Base-by-base conservation (phyloP, 2,113 vertebrate genomes). In the Lophura nycthemera region DNA sequence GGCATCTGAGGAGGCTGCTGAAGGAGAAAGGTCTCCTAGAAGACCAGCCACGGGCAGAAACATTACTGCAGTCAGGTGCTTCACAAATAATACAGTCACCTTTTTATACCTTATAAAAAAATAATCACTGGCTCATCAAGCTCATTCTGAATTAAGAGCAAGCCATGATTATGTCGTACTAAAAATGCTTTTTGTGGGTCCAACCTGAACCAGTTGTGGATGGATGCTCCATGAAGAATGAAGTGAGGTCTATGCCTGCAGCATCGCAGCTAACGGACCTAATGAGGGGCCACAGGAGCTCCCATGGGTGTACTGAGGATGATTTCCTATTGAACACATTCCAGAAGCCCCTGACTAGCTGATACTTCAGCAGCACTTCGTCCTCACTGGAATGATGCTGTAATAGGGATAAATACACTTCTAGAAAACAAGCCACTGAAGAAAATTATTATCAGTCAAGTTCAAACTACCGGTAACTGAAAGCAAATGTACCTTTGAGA, bases 31-130 rank as follows among this genome's bases (percentile, higher is more conserved):
- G 60, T 86, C 34, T 88, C 75, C 67, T 52, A 60, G 34, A 93
- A 89, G 76, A 47, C 56, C 52, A 80, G 83, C 47, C 40, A 50
- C 12, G 73, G 73, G 47, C 56, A 91, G 76, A 75, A 86, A 83
- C 22, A 43, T 40, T 12, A 38, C 78, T 72, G 82, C 69, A 47
- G 70, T 56, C 65, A 70, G 59, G 21, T 48, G 34, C 34, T 63
- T 86, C 82, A 75, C 24, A 81, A 83, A 88, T 72, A 86, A 71
- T 20, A 86, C 8, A 77, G 67, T 40, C 38, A 67, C 32, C 34
- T 89, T 93, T 92, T 71, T 30, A 87, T 86, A 72, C 76, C 61
- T 65, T 81, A 88, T 4, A 34, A 83, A 88, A 93, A 94, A 88
- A 48, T 80, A 69, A 91, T 42, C 66, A 30, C 17, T 88, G 75